Percentiles rank a stretch among this genome's conserved stretches.
Evolutionary conservation across 2,113 vertebrate species (phyloP).

Genomic region (Mus musculus): GRCm39 chr14:54567001-54567500

Average conservation of each 20-base stretch:
- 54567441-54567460: neutral
- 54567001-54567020: neutral
- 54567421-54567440: neutral
- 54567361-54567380: no score
- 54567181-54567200: neutral
- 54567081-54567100: slow-evolving; percentile 5
- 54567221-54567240: no score
- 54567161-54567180: neutral
- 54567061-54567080: slow-evolving; percentile 1
- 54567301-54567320: no score
- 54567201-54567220: no score
- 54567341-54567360: no score
- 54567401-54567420: neutral
- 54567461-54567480: neutral
- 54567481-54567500: neutral
- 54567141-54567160: neutral
- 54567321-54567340: no score
- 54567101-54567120: neutral
- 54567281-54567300: no score
- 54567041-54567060: neutral
- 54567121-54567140: neutral
- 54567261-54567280: neutral
- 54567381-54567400: no score
- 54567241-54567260: no score
- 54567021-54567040: neutral